Percentiles rank a stretch among this genome's conserved stretches.
phyloP scores from a whole-genome alignment of 2,888 invertebrate genomes.

The Graphium colonna region DNA sequence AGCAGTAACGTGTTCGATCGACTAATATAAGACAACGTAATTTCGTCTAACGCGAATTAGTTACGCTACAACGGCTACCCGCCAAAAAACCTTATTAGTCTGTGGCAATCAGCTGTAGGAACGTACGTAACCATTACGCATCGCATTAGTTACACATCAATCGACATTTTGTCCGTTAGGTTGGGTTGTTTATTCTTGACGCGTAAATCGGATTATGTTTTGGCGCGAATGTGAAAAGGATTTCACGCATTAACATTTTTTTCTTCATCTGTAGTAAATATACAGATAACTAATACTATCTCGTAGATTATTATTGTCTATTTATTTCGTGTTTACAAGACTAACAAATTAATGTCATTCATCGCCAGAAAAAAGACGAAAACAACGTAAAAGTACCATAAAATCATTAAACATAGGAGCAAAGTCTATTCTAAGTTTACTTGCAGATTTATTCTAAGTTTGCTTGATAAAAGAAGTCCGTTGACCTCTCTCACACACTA shows the following conservation, averaged over 20 bases:
- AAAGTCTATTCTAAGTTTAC: too few relatives aligned
- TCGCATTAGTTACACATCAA: constrained; percentile 20
- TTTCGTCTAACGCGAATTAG: constrained; percentile 2
- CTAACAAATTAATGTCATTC: too few relatives aligned
- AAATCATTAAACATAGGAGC: too few relatives aligned
- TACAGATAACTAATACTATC: too few relatives aligned
- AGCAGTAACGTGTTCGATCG: background rate
- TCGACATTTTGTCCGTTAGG: constrained; percentile 9
- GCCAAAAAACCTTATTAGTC: constrained; percentile 16
- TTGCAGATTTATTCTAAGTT: too few relatives aligned
- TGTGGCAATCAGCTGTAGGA: constrained; percentile 21
- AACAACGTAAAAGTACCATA: too few relatives aligned
- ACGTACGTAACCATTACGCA: constrained; percentile 18
- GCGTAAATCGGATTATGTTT: background rate
- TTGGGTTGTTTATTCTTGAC: constrained; percentile 9
- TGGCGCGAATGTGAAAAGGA: background rate
- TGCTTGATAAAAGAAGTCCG: too few relatives aligned
- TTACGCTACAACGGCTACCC: constrained; percentile 9
- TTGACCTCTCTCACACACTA: too few relatives aligned
- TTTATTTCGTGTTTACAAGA: too few relatives aligned
- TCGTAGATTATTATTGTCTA: too few relatives aligned
- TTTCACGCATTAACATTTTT: background rate
- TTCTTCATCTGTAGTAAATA: background rate
- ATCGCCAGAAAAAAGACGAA: too few relatives aligned
- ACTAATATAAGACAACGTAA: background rate